A percentile compares a stretch with the other conserved stretches of the same genome.
phyloP scores from a whole-genome alignment of 2,113 vertebrate species.

The Anarrhichthys ocellatus region DNA sequence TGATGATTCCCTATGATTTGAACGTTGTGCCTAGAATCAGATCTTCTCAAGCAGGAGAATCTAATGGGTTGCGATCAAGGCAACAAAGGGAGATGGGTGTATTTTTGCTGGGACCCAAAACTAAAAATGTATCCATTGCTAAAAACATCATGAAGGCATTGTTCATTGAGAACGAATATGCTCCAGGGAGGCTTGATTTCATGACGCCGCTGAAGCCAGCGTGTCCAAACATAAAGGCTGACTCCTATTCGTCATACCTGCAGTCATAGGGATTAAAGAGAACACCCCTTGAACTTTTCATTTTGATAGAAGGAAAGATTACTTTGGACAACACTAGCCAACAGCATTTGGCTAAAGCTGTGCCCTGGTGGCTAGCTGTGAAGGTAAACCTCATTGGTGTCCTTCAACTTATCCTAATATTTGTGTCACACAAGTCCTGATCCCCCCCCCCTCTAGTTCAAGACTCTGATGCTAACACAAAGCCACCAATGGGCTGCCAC shows the following conservation, averaged over 20 bases:
- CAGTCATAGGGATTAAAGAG: background rate
- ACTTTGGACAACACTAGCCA: background rate
- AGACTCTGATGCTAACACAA: background rate
- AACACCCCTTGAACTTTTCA: background rate
- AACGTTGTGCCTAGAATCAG: background rate
- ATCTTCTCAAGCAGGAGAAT: constrained; percentile 1
- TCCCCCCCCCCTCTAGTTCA: constrained; percentile 12
- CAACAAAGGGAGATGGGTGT: background rate
- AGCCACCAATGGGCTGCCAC: constrained; percentile 43
- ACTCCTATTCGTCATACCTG: background rate
- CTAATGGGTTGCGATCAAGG: constrained; percentile 5
- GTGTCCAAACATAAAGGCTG: background rate
- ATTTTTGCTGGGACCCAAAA: background rate
- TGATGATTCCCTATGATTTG: constrained; percentile 31
- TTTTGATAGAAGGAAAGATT: background rate
- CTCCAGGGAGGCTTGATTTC: constrained; percentile 4
- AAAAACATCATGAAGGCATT: background rate
- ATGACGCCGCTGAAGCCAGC: background rate
- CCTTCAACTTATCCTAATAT: constrained; percentile 47
- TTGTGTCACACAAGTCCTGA: constrained; percentile 11
- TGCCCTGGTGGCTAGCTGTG: background rate
- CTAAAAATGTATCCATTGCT: background rate
- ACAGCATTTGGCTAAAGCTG: background rate
- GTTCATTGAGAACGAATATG: background rate
- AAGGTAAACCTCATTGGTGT: background rate